Percentiles rank a stretch among this genome's conserved stretches.
Conservation (phyloP, 2,113 vertebrate species). For the Heloderma charlesbogerti region DNA sequence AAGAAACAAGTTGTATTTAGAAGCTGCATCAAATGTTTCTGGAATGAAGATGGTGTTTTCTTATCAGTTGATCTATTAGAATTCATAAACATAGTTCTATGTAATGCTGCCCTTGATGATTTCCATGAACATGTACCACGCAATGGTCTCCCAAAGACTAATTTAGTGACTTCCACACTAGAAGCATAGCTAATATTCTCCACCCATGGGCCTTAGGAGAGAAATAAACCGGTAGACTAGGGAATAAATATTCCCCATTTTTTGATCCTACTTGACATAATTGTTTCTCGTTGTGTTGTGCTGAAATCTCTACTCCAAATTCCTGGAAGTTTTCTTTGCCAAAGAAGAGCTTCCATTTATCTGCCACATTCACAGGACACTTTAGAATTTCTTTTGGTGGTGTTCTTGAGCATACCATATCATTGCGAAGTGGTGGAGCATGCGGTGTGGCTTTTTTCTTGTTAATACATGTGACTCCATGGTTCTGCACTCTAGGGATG, state of each 20-base stretch:
- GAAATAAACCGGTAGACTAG: neutral
- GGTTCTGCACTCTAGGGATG: too few relatives aligned
- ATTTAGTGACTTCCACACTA: neutral
- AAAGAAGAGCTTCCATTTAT: too few relatives aligned
- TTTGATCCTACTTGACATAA: neutral
- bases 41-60: slow-evolving; percentile 64
- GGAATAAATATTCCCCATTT: neutral
- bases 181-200: neutral
- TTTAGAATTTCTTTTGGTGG: too few relatives aligned
- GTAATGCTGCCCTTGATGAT: rapidly evolving
- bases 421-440: too few relatives aligned
- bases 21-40: slow-evolving; percentile 62
- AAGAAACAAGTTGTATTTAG: slow-evolving; percentile 68
- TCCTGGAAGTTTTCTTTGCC: too few relatives aligned
- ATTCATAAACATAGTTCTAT: slow-evolving; percentile 49
- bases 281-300: neutral
- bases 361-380: too few relatives aligned
- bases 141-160: neutral
- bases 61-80: slow-evolving; percentile 53
- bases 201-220: neutral
- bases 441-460: too few relatives aligned
- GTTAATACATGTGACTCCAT: too few relatives aligned
- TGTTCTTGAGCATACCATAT: too few relatives aligned
- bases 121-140: neutral
- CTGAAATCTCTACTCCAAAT: too few relatives aligned